These are phyloP conservation scores for Philopedon plagiatum DNA, from an alignment of 2,888 invertebrate species.

Conservation along the genomic window DNA sequence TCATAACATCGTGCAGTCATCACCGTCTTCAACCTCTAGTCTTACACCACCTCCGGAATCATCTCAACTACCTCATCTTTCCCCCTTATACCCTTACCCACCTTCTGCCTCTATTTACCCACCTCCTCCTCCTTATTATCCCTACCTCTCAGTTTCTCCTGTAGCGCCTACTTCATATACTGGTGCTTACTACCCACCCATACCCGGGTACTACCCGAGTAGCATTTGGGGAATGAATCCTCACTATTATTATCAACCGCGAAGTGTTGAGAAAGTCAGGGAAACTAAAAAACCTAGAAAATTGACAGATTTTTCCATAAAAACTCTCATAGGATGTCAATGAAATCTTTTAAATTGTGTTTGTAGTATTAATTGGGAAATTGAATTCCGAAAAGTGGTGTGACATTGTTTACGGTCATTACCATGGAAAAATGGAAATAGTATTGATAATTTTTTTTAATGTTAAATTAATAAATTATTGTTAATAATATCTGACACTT, in stretches of 20 bases:
- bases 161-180: background rate
- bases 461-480: too few relatives aligned
- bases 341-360: background rate
- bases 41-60: background rate
- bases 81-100: background rate
- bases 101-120: background rate
- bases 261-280: background rate
- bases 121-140: background rate
- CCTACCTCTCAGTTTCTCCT: background rate
- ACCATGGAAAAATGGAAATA: too few relatives aligned
- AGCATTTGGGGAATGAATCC: background rate
- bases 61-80: background rate
- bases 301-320: conserved; percentile 65
- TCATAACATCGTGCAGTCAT: background rate
- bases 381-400: too few relatives aligned
- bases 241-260: background rate
- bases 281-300: conserved; percentile 52
- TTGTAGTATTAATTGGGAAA: background rate
- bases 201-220: background rate
- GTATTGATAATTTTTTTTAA: too few relatives aligned
- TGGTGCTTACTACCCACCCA: background rate
- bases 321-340: conserved; percentile 59
- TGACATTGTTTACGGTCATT: too few relatives aligned
- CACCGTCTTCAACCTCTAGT: background rate
- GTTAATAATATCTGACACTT: too few relatives aligned